A percentile compares a stretch with the other conserved stretches of the same genome.
phyloP scores from a whole-genome alignment of 2,888 invertebrate species.

The Ptycholaimellus sp. region DNA sequence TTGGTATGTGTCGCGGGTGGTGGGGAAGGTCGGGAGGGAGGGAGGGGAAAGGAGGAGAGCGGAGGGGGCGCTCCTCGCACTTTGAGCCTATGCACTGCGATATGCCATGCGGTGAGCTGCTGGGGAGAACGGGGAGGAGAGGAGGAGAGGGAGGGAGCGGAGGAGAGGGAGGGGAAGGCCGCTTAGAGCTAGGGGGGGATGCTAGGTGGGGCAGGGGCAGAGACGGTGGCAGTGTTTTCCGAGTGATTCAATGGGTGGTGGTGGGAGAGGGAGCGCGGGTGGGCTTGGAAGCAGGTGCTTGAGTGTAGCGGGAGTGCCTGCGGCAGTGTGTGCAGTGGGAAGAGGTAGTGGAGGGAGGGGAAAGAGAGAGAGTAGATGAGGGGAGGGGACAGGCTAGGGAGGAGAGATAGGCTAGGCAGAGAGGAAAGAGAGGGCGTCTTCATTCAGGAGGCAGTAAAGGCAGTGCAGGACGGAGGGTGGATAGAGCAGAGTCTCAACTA shows the following conservation, averaged over 20 bases:
- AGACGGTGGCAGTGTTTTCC: neutral
- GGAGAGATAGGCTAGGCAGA: no score
- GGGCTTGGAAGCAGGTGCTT: neutral
- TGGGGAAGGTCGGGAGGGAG: slow-evolving; percentile 6
- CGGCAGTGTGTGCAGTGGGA: neutral
- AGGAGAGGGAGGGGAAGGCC: neutral
- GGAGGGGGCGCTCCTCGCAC: slow-evolving; percentile 5
- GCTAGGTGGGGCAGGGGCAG: neutral
- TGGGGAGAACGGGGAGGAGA: slow-evolving; percentile 2
- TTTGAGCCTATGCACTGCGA: slow-evolving; percentile 1
- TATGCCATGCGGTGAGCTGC: slow-evolving; percentile 3
- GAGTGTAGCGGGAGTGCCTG: neutral
- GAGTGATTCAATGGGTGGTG: neutral
- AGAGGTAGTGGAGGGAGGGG: slow-evolving; percentile 1
- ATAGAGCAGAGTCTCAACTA: no score
- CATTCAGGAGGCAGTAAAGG: no score
- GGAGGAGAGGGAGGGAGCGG: slow-evolving; percentile 3
- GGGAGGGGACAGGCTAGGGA: no score
- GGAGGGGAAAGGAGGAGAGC: slow-evolving; percentile 7
- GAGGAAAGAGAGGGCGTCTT: no score
- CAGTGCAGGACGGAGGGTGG: no score
- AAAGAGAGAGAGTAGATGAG: slow-evolving; percentile 2
- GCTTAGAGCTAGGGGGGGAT: neutral
- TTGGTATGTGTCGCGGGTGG: no score
- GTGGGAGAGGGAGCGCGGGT: neutral